Base-by-base conservation (phyloP, 1,140 invertebrate species). In the Venturia canescens region DNA sequence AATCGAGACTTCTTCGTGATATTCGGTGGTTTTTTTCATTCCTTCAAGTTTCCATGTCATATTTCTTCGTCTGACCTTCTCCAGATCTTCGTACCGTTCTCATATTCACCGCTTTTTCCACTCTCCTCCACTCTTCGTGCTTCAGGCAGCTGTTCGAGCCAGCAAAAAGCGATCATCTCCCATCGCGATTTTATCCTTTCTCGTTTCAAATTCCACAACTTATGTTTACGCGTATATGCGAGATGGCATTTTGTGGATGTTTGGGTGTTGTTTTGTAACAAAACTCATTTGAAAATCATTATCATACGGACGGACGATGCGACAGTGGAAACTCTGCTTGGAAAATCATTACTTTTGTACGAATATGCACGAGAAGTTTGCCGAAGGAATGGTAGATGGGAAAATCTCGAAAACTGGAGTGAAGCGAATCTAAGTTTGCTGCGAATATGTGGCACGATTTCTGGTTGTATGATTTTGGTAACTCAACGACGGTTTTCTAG, bases 101-200 rank as follows among this genome's bases (percentile, higher is more conserved):
- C n/a, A 69, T 69, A 69, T 69, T 69, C 27, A 69, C 66, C 66
- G 1, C 29, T 69, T 69, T 69, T 69, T 69, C 16, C 27, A 15
- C 13, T 31, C n/a, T 15, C 4, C 26, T 69, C 13, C 29, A n/a
- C 66, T 31, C 66, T 66, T 27, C 13, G 9, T 66, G 60, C 60
- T 66, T 9, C 60, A 4, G 60, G 23, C 60, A 66, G 23, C 60
- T 66, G 23, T 66, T 66, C 60, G 23, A 66, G 27, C 23, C 27
- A 66, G 60, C 60, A 66, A 66, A 66, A 66, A 66, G 0, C n/a
- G 13, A 23, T n/a, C n/a, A 57, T 7, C 53, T 57, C 9, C 53
- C 18, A 57, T 57, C 53, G 21, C 53, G 16, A 57, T n/a, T 57
- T 57, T 57, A 44, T 44, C 7, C 11, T 44, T 11, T n/a, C 21